These are phyloP conservation scores for Leptodactylus fallax DNA, from an alignment of 2,797 vertebrate genomes.

Conservation along the genomic window DNA sequence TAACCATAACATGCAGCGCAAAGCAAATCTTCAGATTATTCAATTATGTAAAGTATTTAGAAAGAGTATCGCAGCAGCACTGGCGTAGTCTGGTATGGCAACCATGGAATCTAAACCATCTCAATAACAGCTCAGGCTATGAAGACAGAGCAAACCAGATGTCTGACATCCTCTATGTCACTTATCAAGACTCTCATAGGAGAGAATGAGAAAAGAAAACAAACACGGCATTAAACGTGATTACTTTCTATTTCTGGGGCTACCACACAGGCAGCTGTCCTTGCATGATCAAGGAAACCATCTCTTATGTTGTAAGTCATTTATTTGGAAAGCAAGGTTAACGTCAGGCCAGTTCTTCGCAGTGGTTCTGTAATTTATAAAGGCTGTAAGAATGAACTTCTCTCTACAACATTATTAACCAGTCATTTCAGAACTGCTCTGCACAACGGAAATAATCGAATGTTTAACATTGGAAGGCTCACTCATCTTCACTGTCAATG, in stretches of 20 bases:
- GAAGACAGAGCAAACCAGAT: constrained; percentile 37
- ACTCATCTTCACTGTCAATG: constrained; percentile 36
- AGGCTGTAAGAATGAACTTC: neutral
- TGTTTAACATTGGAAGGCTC: neutral
- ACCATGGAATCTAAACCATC: constrained; percentile 22
- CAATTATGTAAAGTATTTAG: neutral
- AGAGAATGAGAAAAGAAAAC: constrained; percentile 63
- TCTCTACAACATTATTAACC: neutral
- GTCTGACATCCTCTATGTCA: constrained; percentile 42
- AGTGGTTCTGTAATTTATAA: constrained; percentile 1
- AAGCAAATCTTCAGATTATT: neutral
- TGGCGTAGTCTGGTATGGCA: neutral
- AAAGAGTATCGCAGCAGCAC: neutral
- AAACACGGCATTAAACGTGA: constrained; percentile 67
- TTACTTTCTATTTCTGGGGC: constrained; percentile 57
- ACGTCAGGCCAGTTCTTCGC: neutral
- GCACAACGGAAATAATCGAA: constrained; percentile 3
- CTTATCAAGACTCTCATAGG: constrained; percentile 51
- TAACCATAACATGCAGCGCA: neutral
- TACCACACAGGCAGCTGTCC: constrained; percentile 56
- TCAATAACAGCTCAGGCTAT: neutral
- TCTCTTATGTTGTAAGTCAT: constrained; percentile 30
- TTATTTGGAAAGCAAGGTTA: constrained; percentile 44
- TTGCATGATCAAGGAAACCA: constrained; percentile 34
- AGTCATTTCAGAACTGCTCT: neutral